phyloP scores from a whole-genome alignment of 2,797 vertebrate species.

The Tenualosa thibaudeaui region DNA sequence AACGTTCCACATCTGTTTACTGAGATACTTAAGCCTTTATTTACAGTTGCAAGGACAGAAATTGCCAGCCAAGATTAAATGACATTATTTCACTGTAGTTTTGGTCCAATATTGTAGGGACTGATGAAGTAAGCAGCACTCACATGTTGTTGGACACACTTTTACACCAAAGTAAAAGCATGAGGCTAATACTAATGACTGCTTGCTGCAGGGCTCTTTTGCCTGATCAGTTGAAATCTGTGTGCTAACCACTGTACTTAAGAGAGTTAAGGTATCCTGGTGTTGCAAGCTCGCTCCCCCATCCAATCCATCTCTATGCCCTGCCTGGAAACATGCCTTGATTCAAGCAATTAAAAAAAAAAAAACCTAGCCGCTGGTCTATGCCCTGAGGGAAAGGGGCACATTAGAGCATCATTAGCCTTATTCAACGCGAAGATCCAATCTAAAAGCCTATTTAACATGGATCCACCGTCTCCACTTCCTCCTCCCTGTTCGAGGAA shows the following conservation, averaged over 20 bases:
- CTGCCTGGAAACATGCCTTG: neutral
- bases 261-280: neutral
- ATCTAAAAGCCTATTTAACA: slow-evolving; percentile 32
- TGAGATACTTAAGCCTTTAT: slow-evolving; percentile 18
- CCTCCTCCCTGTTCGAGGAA: slow-evolving; percentile 23
- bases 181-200: neutral
- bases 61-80: neutral
- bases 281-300: neutral
- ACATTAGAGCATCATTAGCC: slow-evolving; percentile 30
- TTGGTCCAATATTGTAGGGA: neutral
- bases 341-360: slow-evolving; percentile 31
- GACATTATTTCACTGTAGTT: neutral
- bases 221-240: neutral
- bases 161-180: neutral
- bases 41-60: neutral
- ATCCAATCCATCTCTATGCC: neutral
- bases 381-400: neutral
- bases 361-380: neutral
- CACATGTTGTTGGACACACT: neutral
- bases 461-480: neutral
- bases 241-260: neutral
- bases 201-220: neutral
- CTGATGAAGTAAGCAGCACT: neutral
- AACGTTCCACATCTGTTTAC: slow-evolving; percentile 20
- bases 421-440: slow-evolving; percentile 30